Base-by-base conservation (phyloP, 2,888 invertebrate genomes). In the Eueremaeus valkanovi region DNA sequence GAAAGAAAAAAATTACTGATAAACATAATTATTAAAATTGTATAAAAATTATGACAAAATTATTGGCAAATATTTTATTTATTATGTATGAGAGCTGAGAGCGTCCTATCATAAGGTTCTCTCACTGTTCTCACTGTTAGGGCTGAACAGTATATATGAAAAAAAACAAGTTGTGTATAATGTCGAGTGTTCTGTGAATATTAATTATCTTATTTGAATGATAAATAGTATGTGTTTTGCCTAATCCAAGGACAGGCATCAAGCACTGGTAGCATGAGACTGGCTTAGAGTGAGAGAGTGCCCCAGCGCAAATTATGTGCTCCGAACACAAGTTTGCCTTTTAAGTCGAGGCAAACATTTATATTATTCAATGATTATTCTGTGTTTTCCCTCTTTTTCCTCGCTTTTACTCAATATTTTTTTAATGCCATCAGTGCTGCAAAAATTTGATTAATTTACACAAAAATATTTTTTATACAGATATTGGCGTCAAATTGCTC, bases 291-390 rank as follows among this genome's bases (percentile, higher is more conserved):
- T 36, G 51, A 51, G 51, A 21, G 51, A 21, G 51, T n/a, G n/a
- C n/a, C n/a, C n/a, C n/a, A n/a, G n/a, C 18, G 18, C 42, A 45
- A 45, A 45, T 13, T 45, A 40, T 49, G 16, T n/a, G 21, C 18
- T 51, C 21, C 21, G 51, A 51, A 51, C 51, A 51, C 51, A n/a
- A 21, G 51, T 51, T 51, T 51, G 51, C 51, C 51, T 51, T 51
- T 45, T 51, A 51, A 51, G 51, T 51, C 51, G 51, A 51, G 51
- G 51, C 51, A 51, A 49, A 51, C 51, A 51, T 51, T 51, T 3
- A n/a, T 51, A 51, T 51, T 51, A 49, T 49, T 51, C 51, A 51
- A 51, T 51, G 51, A 51, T 51, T 51, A 51, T 51, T 51, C 21
- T 36, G 6, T 51, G 51, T 51, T 51, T 51, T 51, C n/a, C 21